A percentile compares a stretch with the other conserved stretches of the same genome.
Evolutionary conservation across 2,797 vertebrate genomes (phyloP).

Genomic region (Sylvia borin): DNA sequence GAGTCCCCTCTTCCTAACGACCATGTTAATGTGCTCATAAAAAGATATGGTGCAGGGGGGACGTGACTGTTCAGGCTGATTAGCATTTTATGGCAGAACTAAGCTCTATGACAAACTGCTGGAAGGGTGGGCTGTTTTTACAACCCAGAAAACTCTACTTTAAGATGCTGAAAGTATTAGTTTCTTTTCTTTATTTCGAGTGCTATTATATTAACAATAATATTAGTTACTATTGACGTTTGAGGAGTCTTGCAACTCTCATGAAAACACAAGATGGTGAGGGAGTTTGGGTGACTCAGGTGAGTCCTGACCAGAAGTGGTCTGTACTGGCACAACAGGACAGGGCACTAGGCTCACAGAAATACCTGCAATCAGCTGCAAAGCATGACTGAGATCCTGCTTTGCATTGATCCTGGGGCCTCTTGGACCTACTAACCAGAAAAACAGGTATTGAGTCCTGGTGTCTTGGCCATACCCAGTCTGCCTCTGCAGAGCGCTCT

Average conservation of each 20-base stretch:
- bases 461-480: neutral
- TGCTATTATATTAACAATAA: neutral
- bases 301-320: neutral
- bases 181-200: constrained; percentile 23
- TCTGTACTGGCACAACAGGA: neutral
- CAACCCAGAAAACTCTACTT: constrained; percentile 66
- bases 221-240: neutral
- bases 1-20: constrained; percentile 77
- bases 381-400: neutral
- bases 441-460: neutral
- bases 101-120: constrained; percentile 78
- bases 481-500: neutral
- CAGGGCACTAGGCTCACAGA: neutral
- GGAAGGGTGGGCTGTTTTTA: constrained; percentile 68
- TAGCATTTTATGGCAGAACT: constrained; percentile 80
- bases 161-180: constrained; percentile 44
- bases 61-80: constrained; percentile 79
- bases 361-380: neutral
- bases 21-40: constrained; percentile 80
- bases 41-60: constrained; percentile 76
- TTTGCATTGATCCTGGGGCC: neutral
- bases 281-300: neutral
- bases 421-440: neutral
- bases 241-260: neutral
- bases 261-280: neutral